Evolutionary conservation across 2,888 invertebrate species (phyloP).

Genomic region (Marronus borbonicus): DNA sequence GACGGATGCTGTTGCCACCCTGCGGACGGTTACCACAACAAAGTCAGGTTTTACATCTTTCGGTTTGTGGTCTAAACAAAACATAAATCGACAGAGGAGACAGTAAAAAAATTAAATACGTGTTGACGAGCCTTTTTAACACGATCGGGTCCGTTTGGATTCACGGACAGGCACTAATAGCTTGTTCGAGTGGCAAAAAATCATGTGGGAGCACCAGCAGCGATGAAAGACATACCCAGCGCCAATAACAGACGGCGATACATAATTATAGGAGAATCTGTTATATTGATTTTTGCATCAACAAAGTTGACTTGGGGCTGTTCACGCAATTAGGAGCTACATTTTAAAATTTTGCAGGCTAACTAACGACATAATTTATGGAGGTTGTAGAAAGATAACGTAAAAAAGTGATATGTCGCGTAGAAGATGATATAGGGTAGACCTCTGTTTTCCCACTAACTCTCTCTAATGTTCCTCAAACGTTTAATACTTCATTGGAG

Average conservation of each 20-base stretch:
- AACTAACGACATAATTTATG: no score
- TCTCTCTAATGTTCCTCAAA: no score
- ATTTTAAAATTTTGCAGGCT: no score
- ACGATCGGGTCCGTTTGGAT: slow-evolving; percentile 23
- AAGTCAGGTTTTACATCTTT: slow-evolving; percentile 19
- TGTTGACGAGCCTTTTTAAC: slow-evolving; percentile 25
- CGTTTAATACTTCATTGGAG: no score
- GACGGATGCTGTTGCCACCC: neutral
- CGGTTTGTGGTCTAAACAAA: slow-evolving; percentile 9
- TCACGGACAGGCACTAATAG: slow-evolving; percentile 13
- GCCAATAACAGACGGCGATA: neutral
- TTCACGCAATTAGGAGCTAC: no score
- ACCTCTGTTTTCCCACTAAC: no score
- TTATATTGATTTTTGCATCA: neutral
- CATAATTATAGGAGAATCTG: slow-evolving; percentile 5
- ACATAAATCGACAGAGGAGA: slow-evolving; percentile 18
- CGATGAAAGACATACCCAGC: slow-evolving; percentile 7
- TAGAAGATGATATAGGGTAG: no score
- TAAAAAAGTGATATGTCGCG: no score
- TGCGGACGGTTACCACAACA: slow-evolving; percentile 12
- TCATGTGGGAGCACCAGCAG: neutral
- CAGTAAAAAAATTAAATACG: slow-evolving; percentile 24
- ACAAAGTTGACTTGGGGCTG: no score
- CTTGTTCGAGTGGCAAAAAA: slow-evolving; percentile 24
- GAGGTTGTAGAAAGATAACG: no score